Conservation (phyloP, 1,140 invertebrate species). For the Polyergus mexicanus region DNA sequence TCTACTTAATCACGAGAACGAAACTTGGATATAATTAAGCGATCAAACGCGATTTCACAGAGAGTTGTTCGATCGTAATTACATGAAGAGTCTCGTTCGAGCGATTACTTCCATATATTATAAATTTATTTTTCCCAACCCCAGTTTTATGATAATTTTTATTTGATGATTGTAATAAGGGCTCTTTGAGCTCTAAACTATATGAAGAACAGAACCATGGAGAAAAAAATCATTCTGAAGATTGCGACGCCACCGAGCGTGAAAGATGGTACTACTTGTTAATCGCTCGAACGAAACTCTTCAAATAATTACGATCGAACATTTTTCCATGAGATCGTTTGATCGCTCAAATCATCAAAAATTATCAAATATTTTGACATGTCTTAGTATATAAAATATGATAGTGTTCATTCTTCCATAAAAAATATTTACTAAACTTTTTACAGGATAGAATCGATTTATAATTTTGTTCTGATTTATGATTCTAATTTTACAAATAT, state of each 20-base stretch:
- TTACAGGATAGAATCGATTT: too few species aligned
- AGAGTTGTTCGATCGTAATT: constrained; percentile 6
- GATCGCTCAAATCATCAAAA: neutral
- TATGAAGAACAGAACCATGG: neutral
- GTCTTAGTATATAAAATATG: too few species aligned
- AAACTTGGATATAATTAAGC: neutral
- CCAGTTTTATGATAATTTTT: too few species aligned
- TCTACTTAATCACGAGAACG: neutral
- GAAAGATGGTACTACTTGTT: neutral
- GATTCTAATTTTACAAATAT: too few species aligned
- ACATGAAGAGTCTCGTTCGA: constrained; percentile 1
- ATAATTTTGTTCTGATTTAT: too few species aligned
- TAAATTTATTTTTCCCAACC: too few species aligned
- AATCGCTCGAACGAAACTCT: neutral
- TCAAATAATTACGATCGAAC: constrained; percentile 10
- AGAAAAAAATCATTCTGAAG: neutral
- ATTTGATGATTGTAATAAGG: too few species aligned
- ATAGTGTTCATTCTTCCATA: too few species aligned
- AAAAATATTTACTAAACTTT: too few species aligned
- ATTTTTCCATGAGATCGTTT: neutral
- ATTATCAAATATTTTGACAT: too few species aligned
- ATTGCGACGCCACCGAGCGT: neutral
- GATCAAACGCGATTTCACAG: neutral
- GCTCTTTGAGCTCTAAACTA: neutral
- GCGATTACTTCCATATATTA: neutral